Conservation (phyloP, 2,113 vertebrate species). For the Ammodytes dubius region DNA sequence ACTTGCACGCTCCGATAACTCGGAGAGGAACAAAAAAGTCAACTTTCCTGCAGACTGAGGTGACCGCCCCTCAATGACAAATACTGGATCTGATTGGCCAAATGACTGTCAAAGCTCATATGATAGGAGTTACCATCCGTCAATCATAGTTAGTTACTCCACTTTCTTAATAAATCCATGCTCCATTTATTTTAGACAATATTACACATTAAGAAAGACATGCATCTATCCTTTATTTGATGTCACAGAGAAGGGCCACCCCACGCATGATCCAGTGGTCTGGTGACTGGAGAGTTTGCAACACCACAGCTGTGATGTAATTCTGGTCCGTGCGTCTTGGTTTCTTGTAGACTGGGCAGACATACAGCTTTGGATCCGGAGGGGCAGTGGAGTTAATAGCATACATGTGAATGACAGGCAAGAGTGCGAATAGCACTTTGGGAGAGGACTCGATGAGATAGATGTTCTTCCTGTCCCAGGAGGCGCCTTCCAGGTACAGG, state of each 20-base stretch:
- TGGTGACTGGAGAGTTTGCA: conserved; percentile 82
- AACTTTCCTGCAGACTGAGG: no score
- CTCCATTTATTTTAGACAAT: conserved; percentile 11
- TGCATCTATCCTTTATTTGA: conserved; percentile 79
- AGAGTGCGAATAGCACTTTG: conserved; percentile 89
- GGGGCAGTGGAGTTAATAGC: conserved; percentile 84
- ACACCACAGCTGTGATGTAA: conserved; percentile 87
- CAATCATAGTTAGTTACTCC: no score
- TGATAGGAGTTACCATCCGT: no score
- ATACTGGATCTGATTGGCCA: no score
- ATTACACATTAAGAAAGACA: background rate
- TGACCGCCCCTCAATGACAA: no score
- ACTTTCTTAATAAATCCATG: no score
- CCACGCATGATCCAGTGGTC: conserved; percentile 93
- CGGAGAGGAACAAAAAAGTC: no score
- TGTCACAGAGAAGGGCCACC: conserved; percentile 91
- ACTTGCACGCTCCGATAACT: no score
- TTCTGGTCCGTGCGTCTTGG: conserved; percentile 87
- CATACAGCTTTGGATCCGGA: conserved; percentile 85
- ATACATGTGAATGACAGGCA: conserved; percentile 91
- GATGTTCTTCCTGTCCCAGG: conserved; percentile 89
- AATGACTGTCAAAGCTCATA: no score
- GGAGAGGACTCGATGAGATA: conserved; percentile 88
- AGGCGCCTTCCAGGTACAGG: conserved; percentile 91
- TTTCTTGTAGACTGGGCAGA: conserved; percentile 92